Percentiles rank a stretch among this genome's conserved stretches.
Evolutionary conservation across 2,888 invertebrate genomes (phyloP).

Genomic region (Campoplex capitator): DNA sequence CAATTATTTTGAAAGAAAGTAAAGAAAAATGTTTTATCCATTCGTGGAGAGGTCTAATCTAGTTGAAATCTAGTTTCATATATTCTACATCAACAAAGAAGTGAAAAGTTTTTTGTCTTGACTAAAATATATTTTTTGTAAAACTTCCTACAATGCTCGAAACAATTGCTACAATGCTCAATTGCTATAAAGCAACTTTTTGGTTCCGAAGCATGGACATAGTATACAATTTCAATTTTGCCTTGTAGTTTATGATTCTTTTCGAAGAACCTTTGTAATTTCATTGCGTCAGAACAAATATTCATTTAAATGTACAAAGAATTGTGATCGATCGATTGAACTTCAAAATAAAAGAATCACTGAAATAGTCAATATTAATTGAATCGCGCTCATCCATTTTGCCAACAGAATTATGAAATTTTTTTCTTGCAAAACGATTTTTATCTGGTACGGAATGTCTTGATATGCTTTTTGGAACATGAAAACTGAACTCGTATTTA

Average conservation of each 20-base stretch:
- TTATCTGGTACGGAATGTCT: not conserved
- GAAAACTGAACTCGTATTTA: not conserved
- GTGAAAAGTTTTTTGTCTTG: not conserved
- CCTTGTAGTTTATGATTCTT: not conserved
- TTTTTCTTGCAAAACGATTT: not conserved
- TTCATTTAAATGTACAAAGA: not conserved
- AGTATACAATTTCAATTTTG: not conserved
- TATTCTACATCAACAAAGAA: not conserved
- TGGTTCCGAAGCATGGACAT: not conserved
- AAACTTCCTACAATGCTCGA: constrained; percentile 15
- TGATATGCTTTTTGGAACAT: not conserved
- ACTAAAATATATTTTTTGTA: constrained; percentile 20
- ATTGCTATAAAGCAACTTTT: constrained; percentile 3
- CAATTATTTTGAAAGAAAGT: not conserved
- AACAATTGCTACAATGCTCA: not conserved
- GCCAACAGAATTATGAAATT: not conserved
- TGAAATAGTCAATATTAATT: not conserved
- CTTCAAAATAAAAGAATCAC: not conserved
- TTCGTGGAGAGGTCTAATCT: not conserved
- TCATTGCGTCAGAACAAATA: not conserved
- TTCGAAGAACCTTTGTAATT: not conserved
- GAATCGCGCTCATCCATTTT: not conserved
- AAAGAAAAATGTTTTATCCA: not conserved
- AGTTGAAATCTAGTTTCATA: not conserved
- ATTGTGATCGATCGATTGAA: not conserved